A percentile compares a stretch with the other conserved stretches of the same genome.
These are phyloP conservation scores for Bombus superbus DNA, from an alignment of 1,140 invertebrate genomes.

Conservation along the genomic window DNA sequence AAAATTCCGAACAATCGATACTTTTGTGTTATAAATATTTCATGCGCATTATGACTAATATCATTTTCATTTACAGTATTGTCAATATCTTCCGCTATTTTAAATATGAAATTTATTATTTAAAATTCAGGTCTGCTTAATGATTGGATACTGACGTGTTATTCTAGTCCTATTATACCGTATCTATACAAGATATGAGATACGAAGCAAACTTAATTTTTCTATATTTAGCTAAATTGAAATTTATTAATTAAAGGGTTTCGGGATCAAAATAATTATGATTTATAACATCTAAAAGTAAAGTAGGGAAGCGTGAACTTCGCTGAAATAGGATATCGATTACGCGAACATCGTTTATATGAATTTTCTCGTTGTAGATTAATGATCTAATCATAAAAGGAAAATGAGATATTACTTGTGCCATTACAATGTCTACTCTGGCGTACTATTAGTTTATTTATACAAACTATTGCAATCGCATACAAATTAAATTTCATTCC, in stretches of 20 bases:
- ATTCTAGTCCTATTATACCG: too few species aligned
- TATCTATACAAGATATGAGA: not conserved
- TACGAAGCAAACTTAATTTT: not conserved
- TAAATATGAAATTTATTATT: too few species aligned
- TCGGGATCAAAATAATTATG: not conserved
- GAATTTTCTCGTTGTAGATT: not conserved
- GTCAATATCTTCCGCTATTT: too few species aligned
- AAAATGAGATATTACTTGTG: not conserved
- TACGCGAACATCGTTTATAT: not conserved
- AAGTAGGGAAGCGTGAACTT: not conserved
- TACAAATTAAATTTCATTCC: not conserved
- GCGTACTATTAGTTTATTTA: not conserved
- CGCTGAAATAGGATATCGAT: not conserved
- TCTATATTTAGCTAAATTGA: not conserved
- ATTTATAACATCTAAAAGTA: not conserved
- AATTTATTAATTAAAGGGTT: not conserved
- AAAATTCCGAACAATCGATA: not conserved
- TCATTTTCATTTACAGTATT: not conserved
- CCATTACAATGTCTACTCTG: not conserved
- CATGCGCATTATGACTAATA: not conserved
- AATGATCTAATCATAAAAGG: not conserved
- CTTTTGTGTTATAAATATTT: not conserved
- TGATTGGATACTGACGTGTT: too few species aligned
- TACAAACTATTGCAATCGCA: not conserved
- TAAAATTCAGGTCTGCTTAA: too few species aligned